Conservation (phyloP, 2,888 invertebrate genomes). For the Julus scanicus region DNA sequence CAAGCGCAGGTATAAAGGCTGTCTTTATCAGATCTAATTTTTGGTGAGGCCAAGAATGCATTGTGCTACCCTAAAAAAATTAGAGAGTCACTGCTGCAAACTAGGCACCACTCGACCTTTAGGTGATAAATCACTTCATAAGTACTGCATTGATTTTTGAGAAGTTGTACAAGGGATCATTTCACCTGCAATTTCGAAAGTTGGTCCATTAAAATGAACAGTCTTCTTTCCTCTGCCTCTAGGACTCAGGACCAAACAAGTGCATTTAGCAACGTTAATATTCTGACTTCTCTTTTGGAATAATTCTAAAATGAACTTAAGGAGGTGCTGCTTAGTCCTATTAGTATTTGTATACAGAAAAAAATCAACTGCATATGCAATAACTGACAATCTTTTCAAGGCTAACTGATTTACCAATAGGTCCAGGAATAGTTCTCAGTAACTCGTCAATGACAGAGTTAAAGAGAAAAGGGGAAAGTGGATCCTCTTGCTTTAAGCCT, state of each 20-base stretch:
- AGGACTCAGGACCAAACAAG: background rate
- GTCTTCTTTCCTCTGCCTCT: background rate
- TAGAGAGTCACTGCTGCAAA: too few species aligned
- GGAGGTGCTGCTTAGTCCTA: background rate
- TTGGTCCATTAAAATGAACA: background rate
- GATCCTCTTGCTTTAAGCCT: conserved; percentile 6
- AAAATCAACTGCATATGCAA: background rate
- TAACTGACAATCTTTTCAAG: background rate
- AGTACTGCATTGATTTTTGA: too few species aligned
- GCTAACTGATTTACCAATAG: too few species aligned
- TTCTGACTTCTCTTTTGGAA: background rate
- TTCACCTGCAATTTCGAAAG: background rate
- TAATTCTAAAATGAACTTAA: background rate
- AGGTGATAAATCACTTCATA: too few species aligned
- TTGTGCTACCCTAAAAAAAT: too few species aligned
- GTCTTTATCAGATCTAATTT: background rate
- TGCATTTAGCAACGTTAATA: background rate
- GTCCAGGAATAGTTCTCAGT: too few species aligned
- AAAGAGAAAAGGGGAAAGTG: background rate
- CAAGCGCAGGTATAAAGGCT: background rate
- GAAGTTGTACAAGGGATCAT: background rate
- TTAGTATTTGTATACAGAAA: background rate
- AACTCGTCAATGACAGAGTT: background rate
- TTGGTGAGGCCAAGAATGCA: too few species aligned
- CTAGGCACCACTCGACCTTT: too few species aligned